These are phyloP conservation scores for Sternotherus odoratus DNA, from an alignment of 2,797 vertebrate genomes.

Conservation along the genomic window DNA sequence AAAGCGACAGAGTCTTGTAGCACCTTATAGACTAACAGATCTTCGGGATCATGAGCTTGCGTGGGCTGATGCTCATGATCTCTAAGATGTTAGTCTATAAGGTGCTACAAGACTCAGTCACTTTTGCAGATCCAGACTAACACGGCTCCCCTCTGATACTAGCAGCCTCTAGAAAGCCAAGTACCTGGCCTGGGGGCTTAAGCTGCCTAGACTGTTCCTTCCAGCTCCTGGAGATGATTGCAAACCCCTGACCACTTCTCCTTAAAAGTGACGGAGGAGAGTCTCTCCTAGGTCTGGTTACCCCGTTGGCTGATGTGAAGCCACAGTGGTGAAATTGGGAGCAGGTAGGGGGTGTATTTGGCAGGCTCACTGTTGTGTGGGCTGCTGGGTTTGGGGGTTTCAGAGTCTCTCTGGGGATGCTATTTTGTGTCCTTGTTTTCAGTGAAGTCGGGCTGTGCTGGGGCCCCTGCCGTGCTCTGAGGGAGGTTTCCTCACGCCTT, in stretches of 20 bases:
- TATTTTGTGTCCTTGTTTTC: constrained; percentile 76
- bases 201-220: background rate
- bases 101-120: no score
- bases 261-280: no score
- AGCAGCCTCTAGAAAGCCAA: background rate
- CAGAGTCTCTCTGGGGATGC: constrained; percentile 45
- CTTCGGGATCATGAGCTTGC: no score
- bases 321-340: background rate
- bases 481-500: constrained; percentile 33
- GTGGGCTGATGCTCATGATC: no score
- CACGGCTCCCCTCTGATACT: no score
- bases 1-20: no score
- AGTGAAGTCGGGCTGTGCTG: constrained; percentile 74
- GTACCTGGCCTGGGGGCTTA: background rate
- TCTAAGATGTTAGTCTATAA: no score
- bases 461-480: constrained; percentile 60
- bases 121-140: no score
- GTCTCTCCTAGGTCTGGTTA: background rate
- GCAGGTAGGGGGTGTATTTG: background rate
- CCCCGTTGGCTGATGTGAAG: background rate
- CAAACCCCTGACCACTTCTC: background rate
- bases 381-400: constrained; percentile 61
- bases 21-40: no score
- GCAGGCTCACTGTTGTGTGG: background rate
- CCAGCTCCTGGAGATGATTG: background rate